A percentile compares a stretch with the other conserved stretches of the same genome.
These are phyloP conservation scores for Drosophila serrata DNA, from an alignment of 1,140 invertebrate genomes.

Conservation along the genomic window DNA sequence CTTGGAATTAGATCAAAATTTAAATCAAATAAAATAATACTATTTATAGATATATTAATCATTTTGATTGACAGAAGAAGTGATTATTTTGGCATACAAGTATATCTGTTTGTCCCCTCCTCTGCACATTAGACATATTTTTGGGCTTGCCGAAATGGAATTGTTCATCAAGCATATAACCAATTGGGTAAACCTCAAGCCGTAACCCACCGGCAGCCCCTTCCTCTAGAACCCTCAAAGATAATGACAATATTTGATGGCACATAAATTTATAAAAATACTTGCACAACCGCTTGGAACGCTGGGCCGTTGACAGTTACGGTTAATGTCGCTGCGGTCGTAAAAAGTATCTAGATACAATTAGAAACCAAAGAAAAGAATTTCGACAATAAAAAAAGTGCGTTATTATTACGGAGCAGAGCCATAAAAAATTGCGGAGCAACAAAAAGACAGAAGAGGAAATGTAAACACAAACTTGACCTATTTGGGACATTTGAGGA, in stretches of 20 bases:
- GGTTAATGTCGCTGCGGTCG: slow-evolving; percentile 72
- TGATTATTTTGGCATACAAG: slow-evolving; percentile 5
- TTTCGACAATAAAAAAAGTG: slow-evolving; percentile 40
- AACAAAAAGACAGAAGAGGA: slow-evolving; percentile 35
- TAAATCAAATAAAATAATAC: neutral
- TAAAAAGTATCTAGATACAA: slow-evolving; percentile 59
- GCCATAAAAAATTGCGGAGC: slow-evolving; percentile 50
- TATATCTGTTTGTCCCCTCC: slow-evolving; percentile 2
- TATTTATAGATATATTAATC: slow-evolving; percentile 14
- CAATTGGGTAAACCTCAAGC: slow-evolving; percentile 18
- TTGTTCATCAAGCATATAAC: slow-evolving; percentile 14
- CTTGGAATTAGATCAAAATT: neutral
- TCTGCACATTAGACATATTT: slow-evolving; percentile 5
- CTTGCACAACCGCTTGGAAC: slow-evolving; percentile 21
- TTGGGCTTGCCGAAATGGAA: slow-evolving; percentile 36
- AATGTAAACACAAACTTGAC: slow-evolving; percentile 77
- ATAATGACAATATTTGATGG: slow-evolving; percentile 73
- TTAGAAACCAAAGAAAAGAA: slow-evolving; percentile 49
- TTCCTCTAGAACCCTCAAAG: slow-evolving; percentile 28
- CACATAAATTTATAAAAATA: slow-evolving; percentile 57
- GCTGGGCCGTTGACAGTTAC: slow-evolving; percentile 68
- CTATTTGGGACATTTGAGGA: slow-evolving; percentile 50
- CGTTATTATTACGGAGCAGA: slow-evolving; percentile 48
- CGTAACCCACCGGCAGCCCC: neutral
- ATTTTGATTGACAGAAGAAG: slow-evolving; percentile 8